Conservation (phyloP, 2,888 invertebrate genomes). For the Plebejus melissa region DNA sequence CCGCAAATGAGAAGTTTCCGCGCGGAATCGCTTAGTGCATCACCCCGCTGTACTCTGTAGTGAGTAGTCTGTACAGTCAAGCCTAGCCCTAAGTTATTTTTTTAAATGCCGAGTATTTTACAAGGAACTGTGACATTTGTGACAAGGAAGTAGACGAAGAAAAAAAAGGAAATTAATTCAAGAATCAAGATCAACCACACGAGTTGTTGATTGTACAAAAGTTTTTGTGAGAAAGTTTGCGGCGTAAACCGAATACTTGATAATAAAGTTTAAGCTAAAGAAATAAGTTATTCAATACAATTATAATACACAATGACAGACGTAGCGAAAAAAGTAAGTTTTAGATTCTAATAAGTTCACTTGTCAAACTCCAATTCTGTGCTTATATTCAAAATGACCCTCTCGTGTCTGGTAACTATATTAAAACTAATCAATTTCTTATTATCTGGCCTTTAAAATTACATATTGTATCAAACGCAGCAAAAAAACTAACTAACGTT, state of each 20-base stretch:
- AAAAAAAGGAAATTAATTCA: constrained; percentile 15
- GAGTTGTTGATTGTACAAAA: constrained; percentile 44
- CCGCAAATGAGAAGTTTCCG: too few relatives aligned
- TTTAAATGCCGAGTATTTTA: neutral
- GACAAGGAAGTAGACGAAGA: neutral
- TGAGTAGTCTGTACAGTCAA: too few relatives aligned
- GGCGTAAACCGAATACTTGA: constrained; percentile 32
- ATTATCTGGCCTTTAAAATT: neutral
- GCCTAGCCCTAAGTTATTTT: neutral
- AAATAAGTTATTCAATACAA: constrained; percentile 26
- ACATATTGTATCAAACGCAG: neutral
- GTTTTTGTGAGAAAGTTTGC: constrained; percentile 34
- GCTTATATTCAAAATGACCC: neutral
- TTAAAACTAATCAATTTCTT: neutral
- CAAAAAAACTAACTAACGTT: neutral
- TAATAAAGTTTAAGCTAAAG: constrained; percentile 31
- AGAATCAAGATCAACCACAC: constrained; percentile 38
- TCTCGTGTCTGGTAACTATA: neutral
- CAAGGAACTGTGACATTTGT: neutral
- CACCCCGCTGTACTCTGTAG: too few relatives aligned
- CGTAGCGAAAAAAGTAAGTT: constrained; percentile 69
- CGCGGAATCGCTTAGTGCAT: too few relatives aligned
- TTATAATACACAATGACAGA: constrained; percentile 60
- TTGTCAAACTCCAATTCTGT: constrained; percentile 28
- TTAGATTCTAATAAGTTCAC: constrained; percentile 29